phyloP scores from a whole-genome alignment of 2,888 invertebrate genomes.

The Synergus gifuensis region DNA sequence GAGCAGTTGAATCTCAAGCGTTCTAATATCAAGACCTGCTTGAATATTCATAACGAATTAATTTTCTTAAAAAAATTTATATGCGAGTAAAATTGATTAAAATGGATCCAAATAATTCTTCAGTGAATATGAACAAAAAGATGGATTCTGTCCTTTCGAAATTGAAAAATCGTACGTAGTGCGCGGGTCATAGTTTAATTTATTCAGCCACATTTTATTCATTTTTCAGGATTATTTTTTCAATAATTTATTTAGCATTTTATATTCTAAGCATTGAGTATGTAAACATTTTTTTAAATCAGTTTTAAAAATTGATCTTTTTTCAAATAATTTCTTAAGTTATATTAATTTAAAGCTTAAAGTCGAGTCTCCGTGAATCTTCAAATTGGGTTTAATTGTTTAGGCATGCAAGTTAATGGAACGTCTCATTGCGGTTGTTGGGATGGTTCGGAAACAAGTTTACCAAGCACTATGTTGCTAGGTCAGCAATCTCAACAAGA shows the following conservation, averaged over 20 bases:
- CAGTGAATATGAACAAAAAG: neutral
- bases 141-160: conserved; percentile 14
- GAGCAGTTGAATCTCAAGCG: conserved; percentile 33
- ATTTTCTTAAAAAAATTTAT: neutral
- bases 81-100: neutral
- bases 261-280: neutral
- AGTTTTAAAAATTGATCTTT: neutral
- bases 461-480: conserved; percentile 75
- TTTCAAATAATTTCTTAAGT: neutral
- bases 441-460: conserved; percentile 73
- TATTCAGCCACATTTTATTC: neutral
- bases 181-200: neutral
- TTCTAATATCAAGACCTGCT: conserved; percentile 3
- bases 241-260: neutral
- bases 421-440: conserved; percentile 74
- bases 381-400: conserved; percentile 43
- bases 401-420: conserved; percentile 76
- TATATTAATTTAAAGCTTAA: neutral
- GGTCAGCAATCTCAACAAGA: conserved; percentile 76
- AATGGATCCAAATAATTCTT: conserved; percentile 3
- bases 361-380: conserved; percentile 14
- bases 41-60: neutral
- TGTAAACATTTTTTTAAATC: neutral
- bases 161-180: conserved; percentile 4
- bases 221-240: neutral